Conservation (phyloP, 1,140 invertebrate species). For the Heliconius eleuchia region DNA sequence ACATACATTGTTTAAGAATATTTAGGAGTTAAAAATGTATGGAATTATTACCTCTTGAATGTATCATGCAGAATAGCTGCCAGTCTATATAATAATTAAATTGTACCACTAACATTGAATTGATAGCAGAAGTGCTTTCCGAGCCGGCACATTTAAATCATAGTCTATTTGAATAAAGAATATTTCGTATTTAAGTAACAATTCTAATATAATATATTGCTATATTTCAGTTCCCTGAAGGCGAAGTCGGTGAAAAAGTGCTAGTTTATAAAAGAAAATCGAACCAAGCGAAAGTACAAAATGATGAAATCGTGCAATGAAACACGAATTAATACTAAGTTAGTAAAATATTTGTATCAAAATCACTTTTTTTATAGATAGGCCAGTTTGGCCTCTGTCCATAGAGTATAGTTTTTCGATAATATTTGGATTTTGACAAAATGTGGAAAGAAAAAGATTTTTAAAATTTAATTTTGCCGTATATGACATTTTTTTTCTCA, state of each 20-base stretch:
- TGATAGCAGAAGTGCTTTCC: neutral
- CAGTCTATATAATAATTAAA: no score
- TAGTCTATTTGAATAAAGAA: no score
- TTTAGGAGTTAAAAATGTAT: no score
- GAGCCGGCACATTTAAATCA: no score
- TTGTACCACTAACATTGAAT: no score
- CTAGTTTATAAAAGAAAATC: slow-evolving; percentile 51
- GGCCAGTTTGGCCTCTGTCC: slow-evolving; percentile 9
- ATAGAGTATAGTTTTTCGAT: neutral
- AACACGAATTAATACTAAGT: slow-evolving; percentile 16
- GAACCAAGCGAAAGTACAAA: slow-evolving; percentile 39
- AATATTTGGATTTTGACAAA: neutral
- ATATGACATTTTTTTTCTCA: neutral
- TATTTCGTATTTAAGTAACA: neutral
- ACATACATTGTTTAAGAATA: no score
- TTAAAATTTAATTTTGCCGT: neutral
- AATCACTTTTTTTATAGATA: slow-evolving; percentile 2
- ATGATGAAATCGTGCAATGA: slow-evolving; percentile 44
- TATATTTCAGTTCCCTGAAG: slow-evolving; percentile 61
- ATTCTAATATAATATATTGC: neutral
- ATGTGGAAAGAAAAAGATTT: neutral
- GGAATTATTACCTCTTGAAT: no score
- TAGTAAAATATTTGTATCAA: slow-evolving; percentile 23
- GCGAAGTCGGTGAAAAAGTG: slow-evolving; percentile 64
- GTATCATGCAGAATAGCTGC: no score